Base-by-base conservation (phyloP, 2,113 vertebrate species). In the Neodontobutis hainanensis region DNA sequence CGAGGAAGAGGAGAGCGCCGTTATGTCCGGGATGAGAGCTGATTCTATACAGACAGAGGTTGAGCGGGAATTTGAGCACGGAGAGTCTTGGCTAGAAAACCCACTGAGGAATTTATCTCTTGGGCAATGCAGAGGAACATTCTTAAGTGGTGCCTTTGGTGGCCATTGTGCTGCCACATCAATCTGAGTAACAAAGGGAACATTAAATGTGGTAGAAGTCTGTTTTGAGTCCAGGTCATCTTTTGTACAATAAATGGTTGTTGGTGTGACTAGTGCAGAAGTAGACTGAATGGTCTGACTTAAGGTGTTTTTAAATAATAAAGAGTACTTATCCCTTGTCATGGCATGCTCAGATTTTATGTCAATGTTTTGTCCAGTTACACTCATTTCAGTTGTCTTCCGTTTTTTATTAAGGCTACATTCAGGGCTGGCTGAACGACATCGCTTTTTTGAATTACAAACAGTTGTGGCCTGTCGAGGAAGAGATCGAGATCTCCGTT, bases 41-140 rank as follows among this genome's bases (percentile, higher is more conserved):
- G 91, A 75, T 34, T 92, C 92, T n/a, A 92, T 91, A 77, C 82
- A 80, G 49, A 89, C 15, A 1, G 92, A 87, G 47, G 83, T 67
- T 2, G 86, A 86, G 58, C 75, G 85, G 43, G 83, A 83, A 0
- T 47, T 53, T 5, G 82, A 78, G 5, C 9, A n/a, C 6, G 67
- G 79, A n/a, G 76, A 80, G 48, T 75, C 65, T 55, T 70, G 83
- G 61, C 74, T 77, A 42, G 61, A 75, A 47, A 64, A n/a, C 0
- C 8, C 46, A 14, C 8, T n/a, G 14, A 7, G 57, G 27, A 36
- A 4, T 64, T 80, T 72, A 16, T 48, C 10, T 1, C 0, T 14
- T 8, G 45, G 16, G 12, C 34, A 32, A 8, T 53, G 19, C 4
- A 36, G 27, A 8, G 38, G 35, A 49, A 52, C 32, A 35, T 57